Percentiles rank a stretch among this genome's conserved stretches.
Conservation (phyloP, 2,888 invertebrate genomes). For the Mythimna loreyi region DNA sequence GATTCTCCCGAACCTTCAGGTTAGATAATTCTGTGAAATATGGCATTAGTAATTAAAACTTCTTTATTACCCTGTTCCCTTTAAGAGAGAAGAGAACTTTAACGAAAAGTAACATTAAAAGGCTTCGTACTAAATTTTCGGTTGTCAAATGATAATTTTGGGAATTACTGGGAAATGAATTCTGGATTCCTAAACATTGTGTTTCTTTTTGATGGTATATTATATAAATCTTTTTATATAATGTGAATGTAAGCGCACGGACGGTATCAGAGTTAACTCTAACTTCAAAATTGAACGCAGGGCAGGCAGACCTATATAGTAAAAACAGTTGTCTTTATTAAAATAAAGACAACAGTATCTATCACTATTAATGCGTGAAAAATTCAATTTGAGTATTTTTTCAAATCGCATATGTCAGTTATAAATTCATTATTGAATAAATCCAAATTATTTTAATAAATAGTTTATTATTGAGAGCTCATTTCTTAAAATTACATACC, state of each 20-base stretch:
- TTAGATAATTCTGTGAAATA: conserved; percentile 61
- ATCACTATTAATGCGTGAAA: background rate
- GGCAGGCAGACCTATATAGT: too few species aligned
- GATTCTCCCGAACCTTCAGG: conserved; percentile 32
- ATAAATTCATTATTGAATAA: too few species aligned
- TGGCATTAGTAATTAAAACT: conserved; percentile 64
- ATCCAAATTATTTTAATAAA: too few species aligned
- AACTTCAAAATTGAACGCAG: too few species aligned
- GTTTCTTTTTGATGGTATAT: background rate
- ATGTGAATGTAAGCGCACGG: too few species aligned
- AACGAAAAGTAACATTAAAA: conserved; percentile 48
- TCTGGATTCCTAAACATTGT: conserved; percentile 17
- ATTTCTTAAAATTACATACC: too few species aligned
- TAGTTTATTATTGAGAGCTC: too few species aligned
- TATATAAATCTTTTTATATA: too few species aligned
- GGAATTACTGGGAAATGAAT: conserved; percentile 26
- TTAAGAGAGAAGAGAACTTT: conserved; percentile 39
- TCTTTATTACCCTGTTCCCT: conserved; percentile 59
- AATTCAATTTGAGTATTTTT: background rate
- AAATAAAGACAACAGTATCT: too few species aligned
- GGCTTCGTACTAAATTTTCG: conserved; percentile 41
- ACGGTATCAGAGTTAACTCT: too few species aligned
- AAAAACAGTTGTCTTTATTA: background rate
- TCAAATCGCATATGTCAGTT: background rate
- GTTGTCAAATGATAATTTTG: conserved; percentile 45